Base-by-base conservation (phyloP, 2,113 vertebrate genomes). In the Cheirogaleus medius region DNA sequence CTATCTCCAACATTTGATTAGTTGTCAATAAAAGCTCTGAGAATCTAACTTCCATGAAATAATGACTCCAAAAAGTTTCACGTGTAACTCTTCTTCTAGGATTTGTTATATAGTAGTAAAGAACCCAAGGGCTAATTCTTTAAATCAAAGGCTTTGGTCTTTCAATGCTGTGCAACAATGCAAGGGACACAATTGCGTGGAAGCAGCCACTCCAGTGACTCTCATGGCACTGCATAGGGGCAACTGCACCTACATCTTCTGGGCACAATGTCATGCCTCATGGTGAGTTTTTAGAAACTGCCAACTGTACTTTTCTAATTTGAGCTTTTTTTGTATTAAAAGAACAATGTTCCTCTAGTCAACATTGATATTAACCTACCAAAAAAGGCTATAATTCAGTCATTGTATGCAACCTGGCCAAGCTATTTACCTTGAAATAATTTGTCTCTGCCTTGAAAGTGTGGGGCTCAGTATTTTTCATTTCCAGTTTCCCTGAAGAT, bases 371-470 rank as follows among this genome's bases (percentile, higher is more conserved):
- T 66, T 85, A 91, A 82, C 92, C 74, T 90, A 77, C 37, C 39
- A 86, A 93, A 87, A 78, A 91, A 44, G 6, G 8, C 37, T 85
- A 5, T 84, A 96, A 93, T 88, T 85, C 92, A 95, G 69, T 78
- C 37, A 56, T 95, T 95, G 77, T 49, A 69, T 60, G 34, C 34
- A 77, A 89, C 64, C 80, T 92, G 49, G 84, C 49, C 87, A 92
- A 47, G 25, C 44, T 83, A 76, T 96, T 88, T 73, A 96, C 95
- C 85, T 77, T 64, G 77, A 96, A 73, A 83, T 94, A 89, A 85
- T 97, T 82, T 87, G 20, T 95, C 42, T 94, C 66, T 91, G 69
- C 74, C 71, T 90, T 95, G 76, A 97, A 96, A 97, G 60, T 47
- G 56, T 56, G 73, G 27, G 8, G 5, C 58, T 88, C 91, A 68